Percentiles rank a stretch among this genome's conserved stretches.
phyloP scores from a whole-genome alignment of 2,797 vertebrate genomes.

The Trachops cirrhosus region DNA sequence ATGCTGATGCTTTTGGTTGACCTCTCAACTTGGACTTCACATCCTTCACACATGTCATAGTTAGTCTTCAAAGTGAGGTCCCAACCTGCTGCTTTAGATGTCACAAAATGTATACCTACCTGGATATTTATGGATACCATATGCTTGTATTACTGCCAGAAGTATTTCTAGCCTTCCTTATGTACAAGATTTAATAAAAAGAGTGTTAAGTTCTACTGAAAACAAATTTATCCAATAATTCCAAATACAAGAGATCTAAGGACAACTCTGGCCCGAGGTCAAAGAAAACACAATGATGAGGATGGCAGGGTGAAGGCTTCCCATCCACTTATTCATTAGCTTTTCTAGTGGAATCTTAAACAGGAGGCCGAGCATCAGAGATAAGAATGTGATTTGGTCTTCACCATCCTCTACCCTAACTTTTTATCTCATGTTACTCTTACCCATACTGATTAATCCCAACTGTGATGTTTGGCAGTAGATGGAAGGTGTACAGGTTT shows the following conservation, averaged over 20 bases:
- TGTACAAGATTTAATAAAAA: not conserved
- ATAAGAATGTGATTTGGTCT: not conserved
- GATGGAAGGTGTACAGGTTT: not conserved
- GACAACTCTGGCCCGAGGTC: not conserved
- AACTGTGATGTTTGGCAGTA: not conserved
- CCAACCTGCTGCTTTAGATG: not conserved
- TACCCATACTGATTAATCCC: not conserved
- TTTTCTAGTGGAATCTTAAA: not conserved
- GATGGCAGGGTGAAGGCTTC: not conserved
- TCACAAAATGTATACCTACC: not conserved
- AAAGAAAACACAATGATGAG: not conserved
- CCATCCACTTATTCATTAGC: not conserved
- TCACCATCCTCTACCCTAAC: not conserved
- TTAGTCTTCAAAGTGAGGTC: not conserved
- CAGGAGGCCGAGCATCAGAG: fast-evolving
- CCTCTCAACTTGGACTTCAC: not conserved
- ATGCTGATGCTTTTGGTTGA: not conserved
- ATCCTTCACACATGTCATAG: not conserved
- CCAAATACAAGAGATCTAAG: not conserved
- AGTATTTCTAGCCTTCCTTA: not conserved
- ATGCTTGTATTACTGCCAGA: not conserved
- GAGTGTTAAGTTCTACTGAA: not conserved
- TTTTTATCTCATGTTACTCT: not conserved
- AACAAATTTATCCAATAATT: not conserved
- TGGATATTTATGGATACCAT: not conserved